phyloP scores from a whole-genome alignment of 2,113 vertebrate species.

The Saimiri boliviensis region DNA sequence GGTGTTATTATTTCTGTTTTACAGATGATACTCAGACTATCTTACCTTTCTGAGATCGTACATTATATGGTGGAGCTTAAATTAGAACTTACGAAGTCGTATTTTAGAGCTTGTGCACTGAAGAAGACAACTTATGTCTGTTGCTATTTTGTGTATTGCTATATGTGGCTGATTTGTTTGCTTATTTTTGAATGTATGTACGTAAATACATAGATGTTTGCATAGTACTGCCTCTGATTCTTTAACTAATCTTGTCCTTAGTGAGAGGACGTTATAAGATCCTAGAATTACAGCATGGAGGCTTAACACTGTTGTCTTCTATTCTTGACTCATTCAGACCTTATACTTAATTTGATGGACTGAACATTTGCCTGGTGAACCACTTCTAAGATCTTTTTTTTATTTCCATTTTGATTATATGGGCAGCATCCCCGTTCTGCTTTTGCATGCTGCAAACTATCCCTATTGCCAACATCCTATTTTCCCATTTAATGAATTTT shows the following conservation, averaged over 20 bases:
- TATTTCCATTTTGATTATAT: neutral
- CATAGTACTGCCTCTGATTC: neutral
- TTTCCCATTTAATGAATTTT: neutral
- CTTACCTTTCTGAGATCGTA: neutral
- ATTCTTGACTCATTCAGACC: neutral
- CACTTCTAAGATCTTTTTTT: neutral
- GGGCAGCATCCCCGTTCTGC: neutral
- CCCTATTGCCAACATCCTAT: neutral
- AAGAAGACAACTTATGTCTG: neutral
- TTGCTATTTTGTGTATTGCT: neutral
- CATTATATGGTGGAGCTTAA: neutral
- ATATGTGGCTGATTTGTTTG: neutral
- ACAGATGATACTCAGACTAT: neutral
- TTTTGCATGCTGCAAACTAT: neutral
- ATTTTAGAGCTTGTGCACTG: neutral
- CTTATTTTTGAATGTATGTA: neutral
- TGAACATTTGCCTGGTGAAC: neutral
- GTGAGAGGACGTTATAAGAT: neutral
- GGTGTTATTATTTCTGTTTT: neutral
- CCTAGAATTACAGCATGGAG: neutral
- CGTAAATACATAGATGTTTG: neutral
- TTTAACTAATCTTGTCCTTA: neutral
- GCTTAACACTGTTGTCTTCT: neutral
- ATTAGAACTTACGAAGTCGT: neutral
- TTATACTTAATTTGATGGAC: neutral